Conservation (phyloP, 2,888 invertebrate genomes). For the Cyclophora albipunctata region DNA sequence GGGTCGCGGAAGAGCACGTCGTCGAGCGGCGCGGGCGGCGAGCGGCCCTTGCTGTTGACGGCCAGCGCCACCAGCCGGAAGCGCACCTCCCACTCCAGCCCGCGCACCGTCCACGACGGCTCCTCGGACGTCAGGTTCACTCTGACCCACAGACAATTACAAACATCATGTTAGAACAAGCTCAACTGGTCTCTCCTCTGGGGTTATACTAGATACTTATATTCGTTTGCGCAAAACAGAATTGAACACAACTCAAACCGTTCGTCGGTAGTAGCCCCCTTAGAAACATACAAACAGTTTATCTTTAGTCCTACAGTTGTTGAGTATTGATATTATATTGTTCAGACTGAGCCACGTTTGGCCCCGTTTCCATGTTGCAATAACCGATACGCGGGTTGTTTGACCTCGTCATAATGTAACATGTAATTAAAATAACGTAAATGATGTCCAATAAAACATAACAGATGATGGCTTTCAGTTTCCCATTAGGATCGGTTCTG, state of each 20-base stretch:
- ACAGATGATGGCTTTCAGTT: conserved; percentile 21
- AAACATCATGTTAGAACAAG: not conserved
- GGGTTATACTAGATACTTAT: no score
- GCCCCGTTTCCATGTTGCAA: no score
- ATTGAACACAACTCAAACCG: no score
- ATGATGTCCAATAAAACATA: conserved; percentile 30
- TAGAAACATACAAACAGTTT: not conserved
- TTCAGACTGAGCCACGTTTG: no score
- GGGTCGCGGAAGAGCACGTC: conserved; percentile 88
- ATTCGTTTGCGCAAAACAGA: no score
- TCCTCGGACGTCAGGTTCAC: conserved; percentile 80
- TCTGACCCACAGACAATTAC: conserved; percentile 29
- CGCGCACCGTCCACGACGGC: conserved; percentile 84
- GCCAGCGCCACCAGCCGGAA: conserved; percentile 86
- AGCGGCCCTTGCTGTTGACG: conserved; percentile 88
- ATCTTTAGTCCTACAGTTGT: conserved; percentile 5
- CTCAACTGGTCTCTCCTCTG: no score
- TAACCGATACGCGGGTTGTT: not conserved
- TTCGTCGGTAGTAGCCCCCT: not conserved
- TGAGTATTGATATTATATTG: not conserved
- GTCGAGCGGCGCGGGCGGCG: conserved; percentile 80
- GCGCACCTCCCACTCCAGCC: conserved; percentile 86
- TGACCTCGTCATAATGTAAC: conserved; percentile 13
- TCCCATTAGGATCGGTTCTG: conserved; percentile 26
- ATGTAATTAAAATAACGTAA: conserved; percentile 21